Base-by-base conservation (phyloP, 1,140 invertebrate genomes). In the Aphaenogaster floridana region DNA sequence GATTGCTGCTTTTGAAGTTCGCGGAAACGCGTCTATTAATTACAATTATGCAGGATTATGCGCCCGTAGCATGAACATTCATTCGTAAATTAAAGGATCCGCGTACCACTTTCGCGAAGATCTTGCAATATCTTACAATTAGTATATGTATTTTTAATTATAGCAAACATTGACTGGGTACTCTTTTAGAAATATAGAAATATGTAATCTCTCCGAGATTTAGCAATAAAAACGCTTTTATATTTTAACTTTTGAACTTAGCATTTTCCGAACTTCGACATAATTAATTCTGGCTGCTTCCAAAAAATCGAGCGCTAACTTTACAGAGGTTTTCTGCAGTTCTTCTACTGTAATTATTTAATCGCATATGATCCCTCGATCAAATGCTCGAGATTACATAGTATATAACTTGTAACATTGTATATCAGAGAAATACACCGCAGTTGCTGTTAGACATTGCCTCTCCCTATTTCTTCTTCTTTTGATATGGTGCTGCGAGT, bases 1-100 rank as follows among this genome's bases (percentile, higher is more conserved):
- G 69, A 76, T 84, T 84, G 71, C 69, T 72, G 54, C 80, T 74
- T 84, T 84, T 76, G 69, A 84, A 61, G 80, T 74, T 54, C n/a
- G n/a, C 54, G 13, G 80, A 76, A 61, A 61, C 54, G 42, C 45
- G 54, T 63, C 42, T 42, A 57, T 52, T 76, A 84, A 84, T 84
- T 69, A 69, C 64, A 80, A 54, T 80, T 83, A 61, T 59, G 21
- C 42, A 74, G 13, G 42, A 74, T 84, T 74, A 84, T 39, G 11
- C 68, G 28, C 17, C 17, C 17, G 64, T 28, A 57, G 39, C 17
- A 8, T 21, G 11, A 9, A 59, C n/a, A 28, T 63, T 45, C 13
- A 61, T 61, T 84, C 28, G 54, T 59, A 74, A 81, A 74, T 74
- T 83, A 28, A 11, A 59, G 42, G 11, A 78, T 69, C 45, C 7